Conservation (phyloP, 2,797 vertebrate genomes). For the Rhinoraja longicauda region DNA sequence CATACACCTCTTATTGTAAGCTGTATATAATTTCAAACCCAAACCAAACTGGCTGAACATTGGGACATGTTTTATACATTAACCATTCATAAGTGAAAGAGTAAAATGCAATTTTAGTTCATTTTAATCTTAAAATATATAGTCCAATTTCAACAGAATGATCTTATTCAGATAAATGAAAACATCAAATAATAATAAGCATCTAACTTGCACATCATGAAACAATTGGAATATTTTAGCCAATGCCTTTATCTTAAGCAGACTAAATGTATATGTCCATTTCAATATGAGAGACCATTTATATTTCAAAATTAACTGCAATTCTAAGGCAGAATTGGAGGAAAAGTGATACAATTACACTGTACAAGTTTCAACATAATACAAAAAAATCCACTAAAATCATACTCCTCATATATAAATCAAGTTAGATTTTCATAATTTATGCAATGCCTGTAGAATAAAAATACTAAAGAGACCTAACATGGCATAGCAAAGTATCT, state of each 20-base stretch:
- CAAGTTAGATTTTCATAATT: not conserved
- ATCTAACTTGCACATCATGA: slow-evolving; percentile 8
- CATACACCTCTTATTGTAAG: not conserved
- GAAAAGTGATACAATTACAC: not conserved
- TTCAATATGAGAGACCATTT: not conserved
- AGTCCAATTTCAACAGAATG: not conserved
- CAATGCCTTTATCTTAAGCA: not conserved
- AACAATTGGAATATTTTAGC: not conserved
- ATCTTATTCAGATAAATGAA: slow-evolving; percentile 2
- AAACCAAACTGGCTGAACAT: not conserved
- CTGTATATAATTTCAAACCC: not conserved
- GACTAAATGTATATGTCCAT: not conserved
- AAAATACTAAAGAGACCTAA: not conserved
- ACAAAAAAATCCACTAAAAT: not conserved
- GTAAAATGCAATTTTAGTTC: not conserved
- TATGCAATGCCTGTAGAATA: not conserved
- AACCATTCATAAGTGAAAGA: not conserved
- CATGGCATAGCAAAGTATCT: not conserved
- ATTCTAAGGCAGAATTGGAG: not conserved
- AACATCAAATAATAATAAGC: slow-evolving; percentile 10
- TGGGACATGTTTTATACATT: not conserved
- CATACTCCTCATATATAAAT: not conserved
- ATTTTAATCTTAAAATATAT: not conserved
- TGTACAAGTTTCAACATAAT: not conserved
- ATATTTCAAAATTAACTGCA: not conserved